A percentile compares a stretch with the other conserved stretches of the same genome.
Conservation (phyloP, 2,888 invertebrate genomes). For the Fabriciana adippe region DNA sequence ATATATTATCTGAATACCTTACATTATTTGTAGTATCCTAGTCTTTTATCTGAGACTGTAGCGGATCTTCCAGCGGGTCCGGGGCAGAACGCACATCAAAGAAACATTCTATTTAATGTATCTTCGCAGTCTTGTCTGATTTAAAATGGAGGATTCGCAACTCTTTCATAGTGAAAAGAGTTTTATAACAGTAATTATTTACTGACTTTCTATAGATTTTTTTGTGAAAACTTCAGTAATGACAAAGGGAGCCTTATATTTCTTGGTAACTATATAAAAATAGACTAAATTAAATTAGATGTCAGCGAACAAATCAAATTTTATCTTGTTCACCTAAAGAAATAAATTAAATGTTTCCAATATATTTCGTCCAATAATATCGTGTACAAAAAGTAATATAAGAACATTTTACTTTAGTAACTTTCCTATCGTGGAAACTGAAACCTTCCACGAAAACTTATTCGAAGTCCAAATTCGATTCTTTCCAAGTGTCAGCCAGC, state of each 20-base stretch:
- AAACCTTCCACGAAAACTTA: constrained; percentile 23
- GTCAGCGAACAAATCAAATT: too few relatives aligned
- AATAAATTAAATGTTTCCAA: neutral
- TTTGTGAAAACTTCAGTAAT: too few relatives aligned
- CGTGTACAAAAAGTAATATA: neutral
- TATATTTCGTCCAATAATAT: constrained; percentile 1
- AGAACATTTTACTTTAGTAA: neutral
- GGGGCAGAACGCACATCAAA: too few relatives aligned
- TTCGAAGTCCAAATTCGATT: constrained; percentile 31
- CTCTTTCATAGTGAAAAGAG: neutral
- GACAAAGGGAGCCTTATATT: too few relatives aligned
- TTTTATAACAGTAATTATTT: neutral
- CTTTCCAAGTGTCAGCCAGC: constrained; percentile 60
- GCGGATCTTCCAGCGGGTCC: too few relatives aligned
- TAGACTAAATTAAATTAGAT: too few relatives aligned
- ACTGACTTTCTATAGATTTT: too few relatives aligned
- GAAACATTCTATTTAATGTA: neutral
- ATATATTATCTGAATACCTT: too few relatives aligned
- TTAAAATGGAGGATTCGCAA: constrained; percentile 28
- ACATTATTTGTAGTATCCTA: too few relatives aligned
- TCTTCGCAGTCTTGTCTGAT: constrained; percentile 20
- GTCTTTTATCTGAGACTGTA: too few relatives aligned
- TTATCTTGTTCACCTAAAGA: neutral
- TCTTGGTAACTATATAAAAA: too few relatives aligned
- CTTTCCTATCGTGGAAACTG: constrained; percentile 16